Percentiles rank a stretch among this genome's conserved stretches.
These are phyloP conservation scores for Nicator chloris DNA, from an alignment of 2,113 vertebrate genomes.

Conservation along the genomic window DNA sequence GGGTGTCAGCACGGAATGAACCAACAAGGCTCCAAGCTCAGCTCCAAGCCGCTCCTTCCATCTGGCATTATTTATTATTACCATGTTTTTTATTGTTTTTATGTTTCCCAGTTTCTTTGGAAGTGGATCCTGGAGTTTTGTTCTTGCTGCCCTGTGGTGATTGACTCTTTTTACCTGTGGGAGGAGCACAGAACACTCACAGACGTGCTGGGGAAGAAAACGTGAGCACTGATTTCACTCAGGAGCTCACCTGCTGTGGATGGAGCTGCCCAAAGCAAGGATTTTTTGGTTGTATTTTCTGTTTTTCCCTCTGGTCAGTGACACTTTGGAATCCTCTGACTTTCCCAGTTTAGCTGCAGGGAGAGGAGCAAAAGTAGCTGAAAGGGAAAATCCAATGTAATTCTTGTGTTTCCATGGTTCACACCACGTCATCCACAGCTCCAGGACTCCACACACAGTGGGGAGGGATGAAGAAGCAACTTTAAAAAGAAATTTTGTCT, in stretches of 20 bases:
- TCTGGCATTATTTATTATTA: too few species aligned
- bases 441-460: not conserved
- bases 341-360: conserved; percentile 10
- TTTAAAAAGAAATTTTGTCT: not conserved
- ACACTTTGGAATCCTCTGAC: not conserved
- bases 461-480: not conserved
- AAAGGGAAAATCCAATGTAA: not conserved
- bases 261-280: not conserved
- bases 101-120: not conserved
- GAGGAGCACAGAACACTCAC: not conserved
- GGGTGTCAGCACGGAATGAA: not conserved
- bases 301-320: not conserved
- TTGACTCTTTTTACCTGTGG: not conserved
- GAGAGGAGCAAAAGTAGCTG: not conserved
- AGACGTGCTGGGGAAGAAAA: not conserved
- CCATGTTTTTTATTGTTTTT: too few species aligned
- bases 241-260: not conserved
- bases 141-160: not conserved
- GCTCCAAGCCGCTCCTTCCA: too few species aligned
- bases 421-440: not conserved
- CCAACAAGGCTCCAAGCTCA: not conserved
- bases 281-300: not conserved
- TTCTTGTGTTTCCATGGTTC: not conserved
- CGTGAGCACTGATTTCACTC: not conserved
- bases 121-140: not conserved